Percentiles rank a stretch among this genome's conserved stretches.
Conservation (phyloP, 2,888 invertebrate genomes). For the Phengaris arion region DNA sequence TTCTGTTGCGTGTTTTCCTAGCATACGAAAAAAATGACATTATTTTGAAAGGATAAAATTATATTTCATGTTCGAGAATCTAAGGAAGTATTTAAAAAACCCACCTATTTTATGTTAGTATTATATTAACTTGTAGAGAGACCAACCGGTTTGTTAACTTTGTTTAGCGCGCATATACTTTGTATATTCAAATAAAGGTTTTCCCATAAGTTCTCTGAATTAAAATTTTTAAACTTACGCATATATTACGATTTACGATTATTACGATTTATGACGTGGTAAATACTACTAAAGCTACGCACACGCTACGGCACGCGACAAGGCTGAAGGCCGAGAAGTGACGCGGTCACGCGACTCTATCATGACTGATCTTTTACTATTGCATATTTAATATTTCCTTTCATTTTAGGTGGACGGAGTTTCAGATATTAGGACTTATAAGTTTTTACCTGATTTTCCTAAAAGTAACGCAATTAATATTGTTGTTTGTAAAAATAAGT, state of each 20-base stretch:
- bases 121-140: background rate
- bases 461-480: too few species aligned
- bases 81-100: background rate
- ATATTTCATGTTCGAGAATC: background rate
- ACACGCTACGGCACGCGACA: background rate
- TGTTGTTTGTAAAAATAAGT: too few species aligned
- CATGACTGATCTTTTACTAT: too few species aligned
- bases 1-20: too few species aligned
- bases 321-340: background rate
- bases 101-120: constrained; percentile 9
- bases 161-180: background rate
- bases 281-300: background rate
- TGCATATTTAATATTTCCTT: too few species aligned
- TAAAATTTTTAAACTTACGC: background rate
- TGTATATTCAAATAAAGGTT: background rate
- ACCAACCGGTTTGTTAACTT: background rate
- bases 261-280: background rate
- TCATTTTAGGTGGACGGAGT: too few species aligned
- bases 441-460: too few species aligned
- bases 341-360: background rate
- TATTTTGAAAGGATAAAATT: background rate
- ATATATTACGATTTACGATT: background rate
- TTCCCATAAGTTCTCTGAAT: background rate
- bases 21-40: too few species aligned
- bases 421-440: too few species aligned